Conservation (phyloP, 2,113 vertebrate species). For the Ardeotis arabs region DNA sequence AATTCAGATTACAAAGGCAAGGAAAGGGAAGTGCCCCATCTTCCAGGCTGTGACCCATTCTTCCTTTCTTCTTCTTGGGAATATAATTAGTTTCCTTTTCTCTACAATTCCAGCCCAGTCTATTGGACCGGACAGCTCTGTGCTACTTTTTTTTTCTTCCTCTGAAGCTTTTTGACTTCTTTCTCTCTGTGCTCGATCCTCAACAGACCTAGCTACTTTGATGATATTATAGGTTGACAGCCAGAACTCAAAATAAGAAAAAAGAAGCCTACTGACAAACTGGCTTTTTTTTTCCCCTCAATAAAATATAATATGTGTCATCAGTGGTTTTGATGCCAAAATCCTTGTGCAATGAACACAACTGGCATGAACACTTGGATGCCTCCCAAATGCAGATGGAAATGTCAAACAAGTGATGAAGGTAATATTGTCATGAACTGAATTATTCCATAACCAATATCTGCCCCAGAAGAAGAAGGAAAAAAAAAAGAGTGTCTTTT, state of each 20-base stretch:
- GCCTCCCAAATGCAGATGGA: slow-evolving; percentile 68
- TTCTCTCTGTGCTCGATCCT: slow-evolving; percentile 21
- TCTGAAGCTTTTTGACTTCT: slow-evolving; percentile 34
- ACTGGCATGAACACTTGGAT: slow-evolving; percentile 64
- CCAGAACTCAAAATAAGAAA: slow-evolving; percentile 50
- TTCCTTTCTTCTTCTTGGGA: slow-evolving; percentile 9
- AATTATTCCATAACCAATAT: slow-evolving; percentile 58
- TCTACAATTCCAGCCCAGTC: background rate
- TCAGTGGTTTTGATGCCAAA: slow-evolving; percentile 63
- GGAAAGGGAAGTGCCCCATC: background rate
- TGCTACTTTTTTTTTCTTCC: background rate
- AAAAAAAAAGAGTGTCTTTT: background rate
- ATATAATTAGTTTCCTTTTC: background rate
- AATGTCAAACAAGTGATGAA: slow-evolving; percentile 70
- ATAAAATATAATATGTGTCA: slow-evolving; percentile 40
- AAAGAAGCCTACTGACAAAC: slow-evolving; percentile 48
- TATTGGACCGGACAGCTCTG: slow-evolving; percentile 8
- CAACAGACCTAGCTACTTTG: slow-evolving; percentile 51
- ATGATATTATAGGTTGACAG: slow-evolving; percentile 61
- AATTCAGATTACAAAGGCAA: slow-evolving; percentile 5
- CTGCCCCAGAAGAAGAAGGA: slow-evolving; percentile 12
- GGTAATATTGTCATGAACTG: slow-evolving; percentile 65
- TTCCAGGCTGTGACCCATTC: background rate
- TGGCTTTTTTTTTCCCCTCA: background rate
- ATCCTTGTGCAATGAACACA: slow-evolving; percentile 70